Conservation (phyloP, 2,888 invertebrate genomes). For the Cylloceria caligata region DNA sequence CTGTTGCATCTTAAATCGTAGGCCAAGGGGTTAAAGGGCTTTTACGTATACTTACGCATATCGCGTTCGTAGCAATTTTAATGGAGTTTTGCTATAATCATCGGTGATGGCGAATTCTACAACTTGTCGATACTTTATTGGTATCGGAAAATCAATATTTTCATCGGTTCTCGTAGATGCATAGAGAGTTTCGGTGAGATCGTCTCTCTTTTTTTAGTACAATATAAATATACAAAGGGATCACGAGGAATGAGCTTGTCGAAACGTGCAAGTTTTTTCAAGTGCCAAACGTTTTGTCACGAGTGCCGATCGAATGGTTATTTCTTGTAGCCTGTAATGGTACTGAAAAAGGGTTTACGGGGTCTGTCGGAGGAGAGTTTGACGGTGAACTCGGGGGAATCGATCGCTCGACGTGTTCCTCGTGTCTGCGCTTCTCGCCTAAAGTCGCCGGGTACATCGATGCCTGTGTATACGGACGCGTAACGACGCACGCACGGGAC, state of each 20-base stretch:
- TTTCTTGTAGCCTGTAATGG: constrained; percentile 31
- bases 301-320: constrained; percentile 28
- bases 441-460: constrained; percentile 46
- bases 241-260: constrained; percentile 29
- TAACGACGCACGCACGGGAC: constrained; percentile 34
- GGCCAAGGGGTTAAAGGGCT: too few relatives aligned
- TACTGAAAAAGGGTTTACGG: constrained; percentile 13
- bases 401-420: constrained; percentile 56
- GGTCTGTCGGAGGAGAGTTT: constrained; percentile 52
- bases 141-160: neutral
- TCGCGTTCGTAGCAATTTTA: neutral
- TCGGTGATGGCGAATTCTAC: neutral
- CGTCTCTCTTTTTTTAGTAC: neutral
- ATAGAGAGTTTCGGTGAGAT: too few relatives aligned
- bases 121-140: neutral
- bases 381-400: constrained; percentile 59
- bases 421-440: constrained; percentile 50
- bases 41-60: neutral
- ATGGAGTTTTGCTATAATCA: too few relatives aligned
- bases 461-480: constrained; percentile 13
- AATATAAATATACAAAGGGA: constrained; percentile 33
- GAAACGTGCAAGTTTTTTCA: constrained; percentile 29
- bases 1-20: too few relatives aligned
- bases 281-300: constrained; percentile 61
- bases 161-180: too few relatives aligned